Evolutionary conservation across 2,113 vertebrate genomes (phyloP), one percentile per base, ranked within the genome.

Genomic region (Grammomys surdaster): DNA sequence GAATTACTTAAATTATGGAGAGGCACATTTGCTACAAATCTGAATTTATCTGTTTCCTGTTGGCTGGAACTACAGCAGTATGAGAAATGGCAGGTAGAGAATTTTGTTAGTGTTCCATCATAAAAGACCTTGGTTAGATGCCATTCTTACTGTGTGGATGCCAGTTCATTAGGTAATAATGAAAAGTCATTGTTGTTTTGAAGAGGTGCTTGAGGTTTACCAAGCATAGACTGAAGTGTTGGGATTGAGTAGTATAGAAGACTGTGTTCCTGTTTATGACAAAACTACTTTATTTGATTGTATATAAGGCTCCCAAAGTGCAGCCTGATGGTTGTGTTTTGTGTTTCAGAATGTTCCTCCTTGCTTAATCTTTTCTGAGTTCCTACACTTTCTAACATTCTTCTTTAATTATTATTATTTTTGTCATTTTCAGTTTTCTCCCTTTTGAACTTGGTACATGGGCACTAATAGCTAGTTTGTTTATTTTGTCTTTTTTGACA

Each of bases 161-260:
- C 16, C 40, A 67, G 60, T 95, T 96, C 36, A 24, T 92, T 72
- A 77, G 86, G 36, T 87, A 84, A n/a, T 92, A 40, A 40, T 40
- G 60, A 81, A 31, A 80, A 90, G n/a, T 72, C 36, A 54, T 54
- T 54, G 69, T 80, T 91, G 20, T 13, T 94, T 96, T 93, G 69
- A 91, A 95, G 72, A 51, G 70, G 77, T 46, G 33, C 36, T 16
- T 69, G 56, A 88, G 67, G 7, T 96, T 93, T 72, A 95, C 17
- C 33, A 87, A 19, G 73, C 26, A 58, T 86, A 43, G 60, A 8
- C 65, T n/a, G 33, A 89, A 93, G 5, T 86, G 16, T 81, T 54
- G 58, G 40, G 46, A 48, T 46, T 14, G 40, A 93, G 80, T 77
- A 77, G 43, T 72, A 4, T 48, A 81, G 73, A 60, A 93, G 26